These are phyloP conservation scores for Papilio machaon DNA, from an alignment of 1,140 invertebrate species.

Conservation along the genomic window DNA sequence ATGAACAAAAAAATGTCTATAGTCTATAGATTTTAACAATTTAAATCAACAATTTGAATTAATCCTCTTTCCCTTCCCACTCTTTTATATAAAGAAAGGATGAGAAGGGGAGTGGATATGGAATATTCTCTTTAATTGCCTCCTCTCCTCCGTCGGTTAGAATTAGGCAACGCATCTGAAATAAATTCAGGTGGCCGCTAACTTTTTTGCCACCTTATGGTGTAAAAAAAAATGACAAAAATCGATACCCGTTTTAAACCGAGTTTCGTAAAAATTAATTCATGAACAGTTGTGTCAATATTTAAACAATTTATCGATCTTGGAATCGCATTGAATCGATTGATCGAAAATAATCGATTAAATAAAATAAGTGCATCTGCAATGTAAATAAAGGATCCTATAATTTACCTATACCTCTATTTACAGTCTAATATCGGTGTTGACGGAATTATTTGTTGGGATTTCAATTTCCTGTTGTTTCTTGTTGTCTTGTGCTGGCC, in stretches of 20 bases:
- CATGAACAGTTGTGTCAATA: not conserved
- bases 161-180: too few species aligned
- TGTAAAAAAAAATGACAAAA: not conserved
- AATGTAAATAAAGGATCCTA: not conserved
- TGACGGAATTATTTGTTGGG: slow-evolving; percentile 54
- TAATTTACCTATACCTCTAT: slow-evolving; percentile 32
- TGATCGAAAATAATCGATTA: not conserved
- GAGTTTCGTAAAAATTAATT: not conserved
- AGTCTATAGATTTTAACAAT: too few species aligned
- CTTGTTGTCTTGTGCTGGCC: slow-evolving; percentile 68
- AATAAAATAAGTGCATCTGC: not conserved
- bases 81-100: too few species aligned
- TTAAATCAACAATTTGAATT: too few species aligned
- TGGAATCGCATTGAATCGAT: not conserved
- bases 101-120: too few species aligned
- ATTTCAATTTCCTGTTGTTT: slow-evolving; percentile 62
- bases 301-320: not conserved
- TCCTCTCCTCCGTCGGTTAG: too few species aligned
- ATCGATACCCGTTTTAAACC: not conserved
- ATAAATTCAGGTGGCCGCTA: too few species aligned
- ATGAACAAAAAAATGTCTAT: not conserved
- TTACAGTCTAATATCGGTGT: slow-evolving; percentile 67
- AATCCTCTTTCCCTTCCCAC: too few species aligned
- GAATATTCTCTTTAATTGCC: too few species aligned
- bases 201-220: too few species aligned